Evolutionary conservation across 2,113 vertebrate genomes (phyloP).

Genomic region (Cathartes aura): DNA sequence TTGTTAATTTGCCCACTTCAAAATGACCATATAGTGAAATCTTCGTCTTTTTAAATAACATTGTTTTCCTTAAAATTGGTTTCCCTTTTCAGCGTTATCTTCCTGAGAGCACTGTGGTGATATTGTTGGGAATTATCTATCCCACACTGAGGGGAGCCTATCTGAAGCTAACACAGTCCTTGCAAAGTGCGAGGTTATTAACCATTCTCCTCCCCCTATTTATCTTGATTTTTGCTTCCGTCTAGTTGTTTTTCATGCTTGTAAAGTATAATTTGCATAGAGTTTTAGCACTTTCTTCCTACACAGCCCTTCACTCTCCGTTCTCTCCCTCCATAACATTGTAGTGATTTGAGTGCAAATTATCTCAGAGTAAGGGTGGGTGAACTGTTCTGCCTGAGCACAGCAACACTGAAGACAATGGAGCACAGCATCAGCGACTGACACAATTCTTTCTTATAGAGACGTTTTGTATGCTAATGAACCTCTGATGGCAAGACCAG

Average conservation of each 20-base stretch:
- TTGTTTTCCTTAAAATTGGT: conserved; percentile 57
- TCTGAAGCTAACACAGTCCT: conserved; percentile 51
- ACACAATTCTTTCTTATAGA: conserved; percentile 13
- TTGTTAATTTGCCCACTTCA: conserved; percentile 70
- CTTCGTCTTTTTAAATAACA: conserved; percentile 41
- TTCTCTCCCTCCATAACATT: background rate
- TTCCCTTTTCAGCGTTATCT: conserved; percentile 41
- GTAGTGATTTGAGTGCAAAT: background rate
- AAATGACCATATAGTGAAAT: conserved; percentile 62
- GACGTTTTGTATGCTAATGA: conserved; percentile 61
- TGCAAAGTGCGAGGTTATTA: conserved; percentile 55
- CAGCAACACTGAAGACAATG: conserved; percentile 31
- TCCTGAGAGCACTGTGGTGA: conserved; percentile 19
- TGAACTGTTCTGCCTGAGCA: conserved; percentile 1
- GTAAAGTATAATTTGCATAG: conserved; percentile 32
- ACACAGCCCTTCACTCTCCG: background rate
- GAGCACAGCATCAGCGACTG: background rate
- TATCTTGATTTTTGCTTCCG: conserved; percentile 65
- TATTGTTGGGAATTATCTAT: conserved; percentile 51
- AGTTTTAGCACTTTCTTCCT: conserved; percentile 50
- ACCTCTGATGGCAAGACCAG: conserved; percentile 12
- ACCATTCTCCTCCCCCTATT: conserved; percentile 57
- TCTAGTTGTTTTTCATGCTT: conserved; percentile 42
- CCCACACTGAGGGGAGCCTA: conserved; percentile 38
- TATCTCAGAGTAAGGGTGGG: background rate